Evolutionary conservation across 2,888 invertebrate genomes (phyloP), one percentile per base, ranked within the genome.

Genomic region (Smittia sp.): DNA sequence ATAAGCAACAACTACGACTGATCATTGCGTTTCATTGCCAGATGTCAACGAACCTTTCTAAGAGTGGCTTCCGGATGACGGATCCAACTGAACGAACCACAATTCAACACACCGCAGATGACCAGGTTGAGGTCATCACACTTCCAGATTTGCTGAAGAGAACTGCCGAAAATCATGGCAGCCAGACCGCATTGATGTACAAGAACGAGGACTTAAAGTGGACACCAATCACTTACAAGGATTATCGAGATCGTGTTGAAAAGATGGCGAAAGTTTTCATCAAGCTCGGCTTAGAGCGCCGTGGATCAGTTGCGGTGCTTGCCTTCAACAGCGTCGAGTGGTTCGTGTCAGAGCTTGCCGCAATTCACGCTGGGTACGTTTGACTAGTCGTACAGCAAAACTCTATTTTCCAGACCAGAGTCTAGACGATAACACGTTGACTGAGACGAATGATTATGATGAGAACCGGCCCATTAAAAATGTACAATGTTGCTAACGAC

Each of bases 301-400:
- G 88, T 79, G 88, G 92, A 80, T 88, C 91, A 13, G 96, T 96
- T 32, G 90, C 93, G 77, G 93, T 96, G 78, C 83, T 96, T 74
- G 95, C 96, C n/a, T 96, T 94, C 81, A 96, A 96, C 81, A 89
- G 91, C 24, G 91, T 93, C 65, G 90, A 95, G 84, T 96, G 96
- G 96, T 91, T 92, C 79, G 86, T 94, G 76, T 87, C 94, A 1
- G 90, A 94, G 79, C 81, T 96, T 75, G 96, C 89, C 1, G 91
- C 94, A 18, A 93, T 96, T 78, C 93, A 92, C 81, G 94, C 96
- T 74, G 95, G 96, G 93, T 91, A 84, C 84, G 82, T 9, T 9
- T 38, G 7, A 38, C 11, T 52, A 3, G 11, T 52, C 11, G 15
- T 52, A 52, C 11, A n/a, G 4, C 4, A n/a, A n/a, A n/a, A n/a